Evolutionary conservation across 2,113 vertebrate species (phyloP).

Genomic region (Neogobius melanostomus): DNA sequence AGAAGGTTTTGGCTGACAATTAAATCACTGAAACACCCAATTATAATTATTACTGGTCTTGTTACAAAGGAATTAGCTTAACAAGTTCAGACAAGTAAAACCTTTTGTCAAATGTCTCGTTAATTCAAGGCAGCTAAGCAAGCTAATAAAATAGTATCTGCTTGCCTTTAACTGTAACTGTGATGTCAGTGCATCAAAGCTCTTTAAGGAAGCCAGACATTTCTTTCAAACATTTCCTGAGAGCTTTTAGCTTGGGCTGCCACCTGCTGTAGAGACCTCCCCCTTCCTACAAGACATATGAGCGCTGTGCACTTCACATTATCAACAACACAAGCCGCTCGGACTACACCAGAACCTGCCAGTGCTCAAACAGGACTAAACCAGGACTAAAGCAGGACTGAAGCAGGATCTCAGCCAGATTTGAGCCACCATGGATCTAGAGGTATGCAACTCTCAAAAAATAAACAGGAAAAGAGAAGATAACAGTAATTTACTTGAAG

Average conservation of each 20-base stretch:
- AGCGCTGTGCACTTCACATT: neutral
- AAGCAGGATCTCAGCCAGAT: neutral
- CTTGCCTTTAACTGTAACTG: too few species aligned
- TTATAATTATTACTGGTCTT: too few species aligned
- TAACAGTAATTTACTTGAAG: conserved; percentile 11
- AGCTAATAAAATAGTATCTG: too few species aligned
- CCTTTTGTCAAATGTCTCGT: too few species aligned
- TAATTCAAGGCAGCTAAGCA: too few species aligned
- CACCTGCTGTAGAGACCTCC: conserved; percentile 24
- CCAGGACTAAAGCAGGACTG: neutral
- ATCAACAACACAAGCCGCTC: neutral
- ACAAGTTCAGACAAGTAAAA: too few species aligned
- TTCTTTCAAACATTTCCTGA: neutral
- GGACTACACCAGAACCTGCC: too few species aligned
- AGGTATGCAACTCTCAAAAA: neutral
- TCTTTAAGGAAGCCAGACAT: neutral
- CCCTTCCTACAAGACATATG: conserved; percentile 19
- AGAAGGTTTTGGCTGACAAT: too few species aligned
- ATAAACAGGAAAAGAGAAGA: neutral
- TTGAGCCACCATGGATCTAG: neutral
- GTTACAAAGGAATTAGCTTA: too few species aligned
- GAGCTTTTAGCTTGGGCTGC: conserved; percentile 10
- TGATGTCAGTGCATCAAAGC: neutral
- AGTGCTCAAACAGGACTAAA: neutral
- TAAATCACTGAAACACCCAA: too few species aligned